phyloP scores from a whole-genome alignment of 2,797 vertebrate species.

The Hydrophis major region DNA sequence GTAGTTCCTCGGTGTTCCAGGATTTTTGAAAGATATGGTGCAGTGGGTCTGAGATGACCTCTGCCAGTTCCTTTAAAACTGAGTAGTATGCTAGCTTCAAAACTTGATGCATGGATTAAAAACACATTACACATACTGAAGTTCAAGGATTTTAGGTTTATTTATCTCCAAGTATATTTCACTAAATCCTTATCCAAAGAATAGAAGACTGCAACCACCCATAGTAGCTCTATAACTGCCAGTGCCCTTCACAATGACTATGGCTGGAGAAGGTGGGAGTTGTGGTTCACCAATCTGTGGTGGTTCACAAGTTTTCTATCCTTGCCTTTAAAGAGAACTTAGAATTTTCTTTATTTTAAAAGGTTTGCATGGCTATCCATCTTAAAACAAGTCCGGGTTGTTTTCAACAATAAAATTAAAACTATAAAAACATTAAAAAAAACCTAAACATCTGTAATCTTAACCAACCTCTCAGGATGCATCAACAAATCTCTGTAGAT shows the following conservation, averaged over 20 bases:
- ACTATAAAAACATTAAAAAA: neutral
- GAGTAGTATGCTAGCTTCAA: neutral
- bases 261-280: neutral
- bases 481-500: neutral
- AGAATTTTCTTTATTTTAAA: neutral
- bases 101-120: neutral
- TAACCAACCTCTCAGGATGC: neutral
- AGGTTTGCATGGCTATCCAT: neutral
- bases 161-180: neutral
- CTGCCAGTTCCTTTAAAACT: no score
- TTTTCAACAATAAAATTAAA: neutral
- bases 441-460: neutral
- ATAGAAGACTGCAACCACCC: neutral
- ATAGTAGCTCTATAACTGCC: neutral
- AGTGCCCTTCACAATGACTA: neutral
- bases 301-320: neutral
- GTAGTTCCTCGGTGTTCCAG: no score
- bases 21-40: no score
- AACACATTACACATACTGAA: neutral
- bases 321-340: neutral
- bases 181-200: neutral
- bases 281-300: neutral
- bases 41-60: no score
- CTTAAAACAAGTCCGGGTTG: neutral
- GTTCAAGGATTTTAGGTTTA: slow-evolving; percentile 15